Evolutionary conservation across 2,888 invertebrate genomes (phyloP), one percentile per base, ranked within the genome.

Genomic region (Drosophila mimetica): DNA sequence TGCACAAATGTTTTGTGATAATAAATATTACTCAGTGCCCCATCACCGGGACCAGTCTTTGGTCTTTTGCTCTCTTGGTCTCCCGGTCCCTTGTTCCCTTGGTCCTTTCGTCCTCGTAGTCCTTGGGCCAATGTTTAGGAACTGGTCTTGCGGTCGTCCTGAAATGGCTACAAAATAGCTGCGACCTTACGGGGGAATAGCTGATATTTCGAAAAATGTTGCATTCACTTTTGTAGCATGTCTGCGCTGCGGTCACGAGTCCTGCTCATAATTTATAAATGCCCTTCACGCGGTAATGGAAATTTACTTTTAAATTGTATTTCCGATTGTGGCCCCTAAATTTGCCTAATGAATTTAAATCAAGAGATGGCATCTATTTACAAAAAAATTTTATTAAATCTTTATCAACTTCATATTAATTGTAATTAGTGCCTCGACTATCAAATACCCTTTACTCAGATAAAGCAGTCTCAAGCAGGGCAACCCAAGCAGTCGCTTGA

Each of bases 1-100:
- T 85, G 86, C 77, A 76, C 80, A 84, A 84, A 87, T 85, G 83
- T 85, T 87, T 86, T 83, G 83, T 83, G 83, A 82, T 84, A 87
- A 87, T 87, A 84, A 84, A 84, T 87, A 83, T 86, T 82, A 86
- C 83, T 83, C 87, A 78, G 54, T 84, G 82, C 84, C 81, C 80
- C 81, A 73, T 71, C 64, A 57, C 64, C 61, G 60, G 60, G 53
- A 63, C 57, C 20, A 34, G 42, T 58, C 28, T 32, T 44, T 8
- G 20, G 14, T 37, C 37, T 37, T 36, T 37, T 13, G 37, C 2
- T 16, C 18, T 6, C 5, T 20, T 6, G 9, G 16, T 18, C 37
- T n/a, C n/a, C n/a, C n/a, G n/a, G n/a, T n/a, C n/a, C n/a, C n/a
- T 37, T 16, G 18, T 9, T 39, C 39, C 39, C 20, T 4, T 13